phyloP scores from a whole-genome alignment of 2,888 invertebrate genomes.

The Melanotus villosus region DNA sequence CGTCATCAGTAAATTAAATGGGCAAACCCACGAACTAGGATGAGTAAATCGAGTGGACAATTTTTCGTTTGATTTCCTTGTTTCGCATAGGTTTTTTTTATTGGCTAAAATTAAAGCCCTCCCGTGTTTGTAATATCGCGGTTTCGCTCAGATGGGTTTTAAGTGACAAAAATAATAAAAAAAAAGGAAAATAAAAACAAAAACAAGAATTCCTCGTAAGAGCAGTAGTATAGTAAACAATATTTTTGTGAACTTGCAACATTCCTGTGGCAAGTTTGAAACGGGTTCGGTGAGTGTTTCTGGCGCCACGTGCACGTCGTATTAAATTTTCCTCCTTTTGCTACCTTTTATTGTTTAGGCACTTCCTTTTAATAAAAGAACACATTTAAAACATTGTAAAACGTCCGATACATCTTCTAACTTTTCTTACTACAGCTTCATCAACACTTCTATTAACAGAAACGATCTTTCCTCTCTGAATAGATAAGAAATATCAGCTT shows the following conservation, averaged over 20 bases:
- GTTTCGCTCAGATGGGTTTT: too few relatives aligned
- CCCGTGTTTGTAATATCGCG: background rate
- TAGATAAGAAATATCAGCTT: too few relatives aligned
- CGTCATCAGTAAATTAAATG: background rate
- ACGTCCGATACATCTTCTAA: too few relatives aligned
- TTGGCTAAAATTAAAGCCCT: background rate
- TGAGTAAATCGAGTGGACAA: background rate
- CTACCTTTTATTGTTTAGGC: background rate
- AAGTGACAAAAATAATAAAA: too few relatives aligned
- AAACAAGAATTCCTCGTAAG: slow-evolving; percentile 6
- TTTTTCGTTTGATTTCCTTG: background rate
- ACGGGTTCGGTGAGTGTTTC: slow-evolving; percentile 17
- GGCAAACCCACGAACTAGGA: background rate
- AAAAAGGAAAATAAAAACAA: background rate
- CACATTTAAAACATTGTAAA: too few relatives aligned
- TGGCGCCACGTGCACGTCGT: slow-evolving; percentile 12
- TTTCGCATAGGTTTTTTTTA: background rate
- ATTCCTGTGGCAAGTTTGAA: slow-evolving; percentile 16
- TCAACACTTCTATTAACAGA: too few relatives aligned
- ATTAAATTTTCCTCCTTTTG: background rate
- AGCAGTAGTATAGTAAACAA: slow-evolving; percentile 13
- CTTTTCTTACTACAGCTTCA: too few relatives aligned
- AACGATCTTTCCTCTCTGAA: too few relatives aligned
- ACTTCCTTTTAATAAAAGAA: background rate
- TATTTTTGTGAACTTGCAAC: slow-evolving; percentile 10